Base-by-base conservation (phyloP, 2,888 invertebrate genomes). In the Mesorhabditis spiculigera region DNA sequence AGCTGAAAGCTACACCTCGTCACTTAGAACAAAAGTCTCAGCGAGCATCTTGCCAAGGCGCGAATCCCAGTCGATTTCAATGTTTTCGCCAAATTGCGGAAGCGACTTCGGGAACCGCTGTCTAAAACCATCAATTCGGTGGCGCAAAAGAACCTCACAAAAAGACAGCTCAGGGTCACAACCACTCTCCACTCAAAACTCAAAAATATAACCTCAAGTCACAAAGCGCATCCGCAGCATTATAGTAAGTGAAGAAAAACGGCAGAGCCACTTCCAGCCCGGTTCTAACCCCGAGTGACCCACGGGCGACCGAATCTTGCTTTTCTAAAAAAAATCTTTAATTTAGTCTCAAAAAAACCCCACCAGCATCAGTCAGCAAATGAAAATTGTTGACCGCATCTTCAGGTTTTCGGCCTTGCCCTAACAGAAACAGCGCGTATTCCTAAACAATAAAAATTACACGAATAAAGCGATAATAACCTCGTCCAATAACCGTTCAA, bases 191-290 rank as follows among this genome's bases (percentile, higher is more conserved):
- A 28, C 28, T 28, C 28, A 28, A 28, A 44, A 68, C 6, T 16
- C 43, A 45, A 66, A 65, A 70, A 16, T 67, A 67, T 64, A 42
- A 80, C 80, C 74, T 78, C 44, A 81, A 77, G 71, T 81, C 82
- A 41, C 80, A 73, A 4, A 77, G 62, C 0, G 77, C 82, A 58
- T 83, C 82, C 4, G 75, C 74, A 28, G 28, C 28, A 28, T 28
- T 28, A 28, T 28, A 28, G 28, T 28, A 28, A 28, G 28, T 28
- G 28, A 28, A 28, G 28, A 28, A 82, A 69, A 79, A 76, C 0
- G 84, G 84, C 4, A 83, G 74, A 0, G 80, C 84, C 13, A 78
- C 50, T 45, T 77, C 74, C n/a, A 81, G 78, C 5, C 84, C 84
- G 10, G 75, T 76, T 28, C 82, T 71, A 13, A 81, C 78, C 6